phyloP scores from a whole-genome alignment of 2,797 vertebrate species.

The Odontamblyopus rebecca region DNA sequence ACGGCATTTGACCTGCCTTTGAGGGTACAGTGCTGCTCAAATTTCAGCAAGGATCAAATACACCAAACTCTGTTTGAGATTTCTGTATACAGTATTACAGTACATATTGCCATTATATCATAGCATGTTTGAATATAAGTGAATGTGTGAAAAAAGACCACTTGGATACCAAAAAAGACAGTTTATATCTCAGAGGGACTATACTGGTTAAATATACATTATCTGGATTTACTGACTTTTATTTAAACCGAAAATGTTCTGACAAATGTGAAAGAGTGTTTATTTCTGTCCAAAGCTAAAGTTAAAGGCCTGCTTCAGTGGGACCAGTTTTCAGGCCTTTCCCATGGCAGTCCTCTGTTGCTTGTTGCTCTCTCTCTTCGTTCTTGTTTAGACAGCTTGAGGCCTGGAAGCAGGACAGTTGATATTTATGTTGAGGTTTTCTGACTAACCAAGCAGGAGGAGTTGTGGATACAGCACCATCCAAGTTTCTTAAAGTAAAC shows the following conservation, averaged over 20 bases:
- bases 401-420: conserved; percentile 78
- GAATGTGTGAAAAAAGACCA: too few relatives aligned
- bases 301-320: conserved; percentile 72
- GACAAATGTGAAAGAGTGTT: conserved; percentile 69
- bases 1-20: background rate
- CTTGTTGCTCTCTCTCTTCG: conserved; percentile 77
- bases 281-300: conserved; percentile 78
- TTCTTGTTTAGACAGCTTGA: conserved; percentile 93
- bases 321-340: conserved; percentile 72
- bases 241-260: background rate
- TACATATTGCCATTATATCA: too few relatives aligned
- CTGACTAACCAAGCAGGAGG: conserved; percentile 55
- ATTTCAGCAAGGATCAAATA: background rate
- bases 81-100: too few relatives aligned
- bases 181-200: too few relatives aligned
- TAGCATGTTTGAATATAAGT: too few relatives aligned
- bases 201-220: too few relatives aligned
- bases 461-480: conserved; percentile 37
- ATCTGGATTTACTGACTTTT: too few relatives aligned
- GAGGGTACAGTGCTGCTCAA: background rate
- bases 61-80: too few relatives aligned
- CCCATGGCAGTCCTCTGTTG: conserved; percentile 85
- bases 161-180: too few relatives aligned
- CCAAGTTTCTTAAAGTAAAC: conserved; percentile 5
- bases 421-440: conserved; percentile 73